phyloP scores from a whole-genome alignment of 92 coral and sea anemone genomes.

The Porites lobata region DNA sequence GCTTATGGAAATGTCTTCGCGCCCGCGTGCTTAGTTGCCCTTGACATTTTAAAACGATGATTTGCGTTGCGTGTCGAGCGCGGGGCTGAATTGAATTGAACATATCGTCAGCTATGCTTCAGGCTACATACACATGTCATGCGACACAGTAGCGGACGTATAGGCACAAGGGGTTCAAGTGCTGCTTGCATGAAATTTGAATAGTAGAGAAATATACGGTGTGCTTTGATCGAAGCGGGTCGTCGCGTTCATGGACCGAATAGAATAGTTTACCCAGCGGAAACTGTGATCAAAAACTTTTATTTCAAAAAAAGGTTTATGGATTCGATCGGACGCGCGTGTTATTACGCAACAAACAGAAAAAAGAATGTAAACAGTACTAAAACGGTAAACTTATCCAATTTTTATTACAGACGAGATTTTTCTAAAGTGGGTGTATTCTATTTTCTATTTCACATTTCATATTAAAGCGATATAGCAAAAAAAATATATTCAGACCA shows the following conservation, averaged over 20 bases:
- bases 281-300: too few species aligned
- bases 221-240: not conserved
- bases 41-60: constrained; percentile 13
- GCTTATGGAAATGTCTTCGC: not conserved
- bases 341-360: constrained; percentile 10
- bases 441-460: constrained; percentile 4
- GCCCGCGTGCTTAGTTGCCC: constrained; percentile 17
- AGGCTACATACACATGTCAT: not conserved
- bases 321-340: not conserved
- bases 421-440: not conserved
- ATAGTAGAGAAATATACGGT: too few species aligned
- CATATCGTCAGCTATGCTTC: not conserved
- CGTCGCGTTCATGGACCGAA: too few species aligned
- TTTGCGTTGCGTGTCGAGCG: constrained; percentile 7
- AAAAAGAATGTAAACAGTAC: not conserved
- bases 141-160: not conserved
- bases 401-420: not conserved
- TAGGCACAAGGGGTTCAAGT: not conserved
- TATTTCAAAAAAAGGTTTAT: too few species aligned
- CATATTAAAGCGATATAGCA: constrained; percentile 18
- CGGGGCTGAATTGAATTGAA: not conserved
- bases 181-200: not conserved
- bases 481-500: constrained; percentile 35
- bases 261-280: too few species aligned
- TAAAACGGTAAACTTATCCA: constrained; percentile 19